These are phyloP conservation scores for Athripsodes cinereus DNA, from an alignment of 2,888 invertebrate species.

Conservation along the genomic window DNA sequence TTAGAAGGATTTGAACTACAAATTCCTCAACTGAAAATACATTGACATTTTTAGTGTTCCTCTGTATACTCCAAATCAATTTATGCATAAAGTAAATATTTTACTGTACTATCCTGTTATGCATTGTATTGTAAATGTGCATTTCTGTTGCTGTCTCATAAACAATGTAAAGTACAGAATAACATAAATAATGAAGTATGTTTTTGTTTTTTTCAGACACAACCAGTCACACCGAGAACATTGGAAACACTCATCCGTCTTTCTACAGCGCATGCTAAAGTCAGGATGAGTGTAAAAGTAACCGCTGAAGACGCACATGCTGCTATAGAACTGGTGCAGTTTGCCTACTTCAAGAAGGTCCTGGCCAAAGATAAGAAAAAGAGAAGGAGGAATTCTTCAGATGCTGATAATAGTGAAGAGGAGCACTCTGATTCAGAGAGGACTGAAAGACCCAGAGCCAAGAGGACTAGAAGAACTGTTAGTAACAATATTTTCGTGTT, in stretches of 20 bases:
- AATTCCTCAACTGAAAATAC: too few species aligned
- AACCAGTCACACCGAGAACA: constrained; percentile 94
- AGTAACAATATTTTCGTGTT: constrained; percentile 18
- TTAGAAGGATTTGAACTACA: too few species aligned
- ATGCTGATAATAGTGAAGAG: constrained; percentile 43
- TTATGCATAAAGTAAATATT: too few species aligned
- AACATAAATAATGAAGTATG: too few species aligned
- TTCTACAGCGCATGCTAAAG: constrained; percentile 95
- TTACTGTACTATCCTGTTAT: too few species aligned
- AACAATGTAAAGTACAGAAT: too few species aligned
- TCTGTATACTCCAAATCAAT: too few species aligned
- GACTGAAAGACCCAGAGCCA: constrained; percentile 33
- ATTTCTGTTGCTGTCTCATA: too few species aligned
- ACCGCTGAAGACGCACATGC: constrained; percentile 79
- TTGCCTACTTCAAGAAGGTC: constrained; percentile 89
- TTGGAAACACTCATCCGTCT: constrained; percentile 96
- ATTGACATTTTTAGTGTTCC: too few species aligned
- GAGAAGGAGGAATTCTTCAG: constrained; percentile 54
- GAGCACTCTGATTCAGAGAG: constrained; percentile 35
- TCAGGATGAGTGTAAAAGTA: constrained; percentile 82
- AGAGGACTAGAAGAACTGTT: constrained; percentile 43
- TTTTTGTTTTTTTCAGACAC: constrained; percentile 70
- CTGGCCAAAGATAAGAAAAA: constrained; percentile 71
- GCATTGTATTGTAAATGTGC: too few species aligned
- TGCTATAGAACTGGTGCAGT: constrained; percentile 91